phyloP scores from a whole-genome alignment of 2,888 invertebrate genomes.

The Andrena hattorfiana region DNA sequence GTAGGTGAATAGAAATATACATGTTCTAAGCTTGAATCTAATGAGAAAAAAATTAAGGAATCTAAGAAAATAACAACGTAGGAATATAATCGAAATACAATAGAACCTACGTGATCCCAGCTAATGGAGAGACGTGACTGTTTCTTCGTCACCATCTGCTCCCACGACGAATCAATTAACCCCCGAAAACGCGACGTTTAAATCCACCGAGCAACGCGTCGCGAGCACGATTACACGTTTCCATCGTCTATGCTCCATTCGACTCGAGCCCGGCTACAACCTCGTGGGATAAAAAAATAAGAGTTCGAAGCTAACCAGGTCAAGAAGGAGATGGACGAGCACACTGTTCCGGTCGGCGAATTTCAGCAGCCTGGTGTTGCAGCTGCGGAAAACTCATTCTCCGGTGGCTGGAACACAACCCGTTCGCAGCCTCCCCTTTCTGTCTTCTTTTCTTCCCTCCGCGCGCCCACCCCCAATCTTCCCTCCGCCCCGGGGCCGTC shows the following conservation, averaged over 20 bases:
- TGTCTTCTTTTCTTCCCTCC: background rate
- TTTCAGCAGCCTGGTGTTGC: constrained; percentile 45
- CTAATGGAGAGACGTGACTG: no score
- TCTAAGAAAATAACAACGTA: no score
- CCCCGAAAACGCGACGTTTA: background rate
- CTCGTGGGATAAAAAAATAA: constrained; percentile 17
- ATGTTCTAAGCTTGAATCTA: no score
- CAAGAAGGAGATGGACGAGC: constrained; percentile 37
- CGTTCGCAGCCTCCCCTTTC: constrained; percentile 27
- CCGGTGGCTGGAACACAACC: constrained; percentile 47
- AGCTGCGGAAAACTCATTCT: constrained; percentile 53
- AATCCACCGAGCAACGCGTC: background rate
- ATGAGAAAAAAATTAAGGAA: no score
- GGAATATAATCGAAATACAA: no score
- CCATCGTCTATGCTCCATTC: background rate
- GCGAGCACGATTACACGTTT: background rate
- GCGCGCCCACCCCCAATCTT: constrained; percentile 20
- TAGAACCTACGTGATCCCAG: no score
- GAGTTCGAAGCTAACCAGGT: constrained; percentile 24
- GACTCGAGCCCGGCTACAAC: background rate
- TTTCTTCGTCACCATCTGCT: background rate
- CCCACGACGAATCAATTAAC: background rate
- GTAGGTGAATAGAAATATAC: no score
- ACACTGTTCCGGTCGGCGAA: constrained; percentile 39
- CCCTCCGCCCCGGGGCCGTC: constrained; percentile 41